Conservation (phyloP, 1,140 invertebrate species). For the Lucilia cuprina region DNA sequence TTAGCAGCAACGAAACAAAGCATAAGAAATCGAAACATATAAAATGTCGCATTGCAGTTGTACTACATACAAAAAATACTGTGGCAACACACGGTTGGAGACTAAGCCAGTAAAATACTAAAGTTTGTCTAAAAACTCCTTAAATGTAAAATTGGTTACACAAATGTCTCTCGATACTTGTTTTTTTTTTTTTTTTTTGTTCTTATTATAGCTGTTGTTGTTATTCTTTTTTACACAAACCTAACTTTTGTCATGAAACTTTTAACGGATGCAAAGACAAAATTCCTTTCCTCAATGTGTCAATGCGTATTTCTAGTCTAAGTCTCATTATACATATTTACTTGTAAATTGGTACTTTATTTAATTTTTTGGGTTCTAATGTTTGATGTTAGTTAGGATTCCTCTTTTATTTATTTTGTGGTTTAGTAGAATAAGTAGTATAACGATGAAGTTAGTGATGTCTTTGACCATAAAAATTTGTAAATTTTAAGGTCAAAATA, state of each 20-base stretch:
- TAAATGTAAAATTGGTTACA: neutral
- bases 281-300: neutral
- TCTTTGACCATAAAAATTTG: neutral
- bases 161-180: conserved; percentile 12
- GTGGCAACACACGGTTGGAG: neutral
- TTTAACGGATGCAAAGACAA: neutral
- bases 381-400: no score
- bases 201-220: neutral
- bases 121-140: neutral
- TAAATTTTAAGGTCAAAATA: conserved; percentile 3
- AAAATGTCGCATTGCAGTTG: conserved; percentile 32
- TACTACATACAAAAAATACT: neutral
- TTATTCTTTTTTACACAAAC: neutral
- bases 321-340: no score
- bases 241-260: conserved; percentile 4
- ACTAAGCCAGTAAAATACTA: neutral
- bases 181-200: no score
- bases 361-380: no score
- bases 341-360: no score
- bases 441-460: neutral
- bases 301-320: neutral
- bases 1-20: neutral
- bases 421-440: no score
- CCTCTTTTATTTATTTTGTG: no score
- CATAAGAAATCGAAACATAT: neutral